Evolutionary conservation across 2,888 invertebrate species (phyloP).

Genomic region (Omphaloscelis lunosa): DNA sequence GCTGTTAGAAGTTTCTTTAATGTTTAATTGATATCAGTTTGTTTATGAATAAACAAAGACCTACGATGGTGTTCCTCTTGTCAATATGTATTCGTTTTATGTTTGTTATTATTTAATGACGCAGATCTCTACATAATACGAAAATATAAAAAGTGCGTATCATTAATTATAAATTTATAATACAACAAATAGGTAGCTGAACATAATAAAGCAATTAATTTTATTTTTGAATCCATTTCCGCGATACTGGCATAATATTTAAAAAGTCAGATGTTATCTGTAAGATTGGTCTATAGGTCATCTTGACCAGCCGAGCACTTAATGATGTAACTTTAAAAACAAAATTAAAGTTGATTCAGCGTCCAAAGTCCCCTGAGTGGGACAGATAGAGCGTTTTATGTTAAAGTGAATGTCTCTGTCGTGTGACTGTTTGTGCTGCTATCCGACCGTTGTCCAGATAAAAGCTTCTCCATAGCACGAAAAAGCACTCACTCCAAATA

Average conservation of each 20-base stretch:
- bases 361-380: conserved; percentile 40
- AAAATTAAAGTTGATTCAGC: conserved; percentile 49
- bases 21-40: conserved; percentile 13
- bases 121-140: background rate
- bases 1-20: conserved; percentile 14
- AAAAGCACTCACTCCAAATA: conserved; percentile 91
- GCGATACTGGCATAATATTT: conserved; percentile 2
- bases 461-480: conserved; percentile 91
- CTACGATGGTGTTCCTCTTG: background rate
- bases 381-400: conserved; percentile 78
- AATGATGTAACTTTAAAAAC: conserved; percentile 53
- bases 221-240: conserved; percentile 38
- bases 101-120: background rate
- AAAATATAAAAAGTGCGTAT: conserved; percentile 21
- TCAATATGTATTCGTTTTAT: background rate
- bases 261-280: conserved; percentile 46
- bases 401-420: conserved; percentile 88
- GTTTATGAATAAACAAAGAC: conserved; percentile 6
- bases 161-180: conserved; percentile 12
- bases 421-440: conserved; percentile 87
- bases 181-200: background rate
- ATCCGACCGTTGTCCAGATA: conserved; percentile 90
- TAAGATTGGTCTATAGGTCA: conserved; percentile 44
- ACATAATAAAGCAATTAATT: conserved; percentile 34
- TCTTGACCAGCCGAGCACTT: conserved; percentile 9